Percentiles rank a stretch among this genome's conserved stretches.
phyloP scores from a whole-genome alignment of 2,888 invertebrate species.

The Hirtodrosophila trivittata region DNA sequence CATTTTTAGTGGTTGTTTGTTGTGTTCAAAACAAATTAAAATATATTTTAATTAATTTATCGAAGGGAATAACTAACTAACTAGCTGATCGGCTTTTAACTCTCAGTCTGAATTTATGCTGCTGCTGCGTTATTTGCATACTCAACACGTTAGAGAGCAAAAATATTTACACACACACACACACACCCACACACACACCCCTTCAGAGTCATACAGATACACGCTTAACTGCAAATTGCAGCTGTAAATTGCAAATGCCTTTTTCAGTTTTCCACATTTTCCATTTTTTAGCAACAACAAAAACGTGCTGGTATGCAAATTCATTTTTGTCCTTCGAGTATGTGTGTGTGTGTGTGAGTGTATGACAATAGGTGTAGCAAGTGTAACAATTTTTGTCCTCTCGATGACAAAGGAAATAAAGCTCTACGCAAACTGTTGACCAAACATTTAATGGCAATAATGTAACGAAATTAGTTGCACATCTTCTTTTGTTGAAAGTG shows the following conservation, averaged over 20 bases:
- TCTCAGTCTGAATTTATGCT: not conserved
- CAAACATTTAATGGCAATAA: conserved; percentile 4
- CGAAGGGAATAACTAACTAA: conserved; percentile 8
- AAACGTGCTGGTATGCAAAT: conserved; percentile 62
- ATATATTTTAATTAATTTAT: conserved; percentile 22
- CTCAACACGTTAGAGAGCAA: not conserved
- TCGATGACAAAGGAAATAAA: conserved; percentile 11
- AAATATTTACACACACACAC: conserved; percentile 1
- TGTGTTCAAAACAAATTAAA: not conserved
- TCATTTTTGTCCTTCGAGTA: conserved; percentile 19
- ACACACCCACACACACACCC: conserved; percentile 1
- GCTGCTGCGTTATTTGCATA: conserved; percentile 6
- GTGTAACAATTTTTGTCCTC: conserved; percentile 9
- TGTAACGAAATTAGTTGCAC: conserved; percentile 2
- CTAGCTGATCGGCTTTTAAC: not conserved
- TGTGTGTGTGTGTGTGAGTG: conserved; percentile 2
- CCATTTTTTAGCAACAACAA: conserved; percentile 25
- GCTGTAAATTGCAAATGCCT: conserved; percentile 52
- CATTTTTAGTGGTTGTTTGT: conserved; percentile 5
- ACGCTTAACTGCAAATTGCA: conserved; percentile 44
- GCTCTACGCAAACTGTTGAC: not conserved
- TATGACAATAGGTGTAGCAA: not conserved
- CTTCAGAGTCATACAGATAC: no score
- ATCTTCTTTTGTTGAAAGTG: no score
- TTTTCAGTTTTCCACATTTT: conserved; percentile 35